Conservation (phyloP, 53 echinoderm and acorn worm genomes). For the Echinometra lucunter region DNA sequence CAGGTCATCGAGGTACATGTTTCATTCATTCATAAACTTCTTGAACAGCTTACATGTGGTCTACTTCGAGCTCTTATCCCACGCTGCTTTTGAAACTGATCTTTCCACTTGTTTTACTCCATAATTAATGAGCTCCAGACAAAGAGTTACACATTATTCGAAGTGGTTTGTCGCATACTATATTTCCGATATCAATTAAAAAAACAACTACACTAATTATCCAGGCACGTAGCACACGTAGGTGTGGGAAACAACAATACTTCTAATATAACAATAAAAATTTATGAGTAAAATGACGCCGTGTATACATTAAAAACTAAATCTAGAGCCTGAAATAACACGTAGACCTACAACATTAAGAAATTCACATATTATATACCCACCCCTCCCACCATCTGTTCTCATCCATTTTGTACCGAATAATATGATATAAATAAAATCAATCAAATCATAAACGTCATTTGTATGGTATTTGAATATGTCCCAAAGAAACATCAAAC, state of each 20-base stretch:
- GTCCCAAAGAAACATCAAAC: too few species aligned
- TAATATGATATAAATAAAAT: too few species aligned
- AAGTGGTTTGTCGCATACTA: neutral
- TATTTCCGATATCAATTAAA: neutral
- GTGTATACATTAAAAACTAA: too few species aligned
- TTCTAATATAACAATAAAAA: too few species aligned
- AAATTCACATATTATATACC: neutral
- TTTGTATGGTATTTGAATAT: too few species aligned
- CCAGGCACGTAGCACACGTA: conserved; percentile 6
- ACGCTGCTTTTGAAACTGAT: conserved; percentile 8
- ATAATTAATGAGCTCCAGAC: neutral
- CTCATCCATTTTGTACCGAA: too few species aligned
- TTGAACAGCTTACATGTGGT: neutral
- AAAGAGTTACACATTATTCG: neutral
- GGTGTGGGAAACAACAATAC: neutral
- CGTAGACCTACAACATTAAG: too few species aligned
- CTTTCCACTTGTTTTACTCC: conserved; percentile 23
- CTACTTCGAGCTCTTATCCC: neutral
- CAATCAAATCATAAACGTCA: too few species aligned
- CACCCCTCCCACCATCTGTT: neutral
- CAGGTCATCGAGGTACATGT: neutral
- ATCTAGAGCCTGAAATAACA: too few species aligned
- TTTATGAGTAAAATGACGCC: too few species aligned
- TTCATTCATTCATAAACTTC: neutral
- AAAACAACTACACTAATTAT: neutral